Base-by-base conservation (phyloP, 2,113 vertebrate genomes). In the Forbesichthys agassizii region DNA sequence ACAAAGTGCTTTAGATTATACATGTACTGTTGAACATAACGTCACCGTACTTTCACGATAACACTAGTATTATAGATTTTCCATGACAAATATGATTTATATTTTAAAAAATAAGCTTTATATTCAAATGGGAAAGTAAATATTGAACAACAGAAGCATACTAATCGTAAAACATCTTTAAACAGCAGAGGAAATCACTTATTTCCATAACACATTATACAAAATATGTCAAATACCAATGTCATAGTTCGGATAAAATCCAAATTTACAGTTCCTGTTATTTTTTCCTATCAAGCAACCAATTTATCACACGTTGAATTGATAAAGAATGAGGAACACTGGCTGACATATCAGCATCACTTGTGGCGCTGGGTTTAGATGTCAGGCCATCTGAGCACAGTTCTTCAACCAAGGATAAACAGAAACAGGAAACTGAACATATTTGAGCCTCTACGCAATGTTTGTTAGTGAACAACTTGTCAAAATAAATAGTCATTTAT, bases 191-290 rank as follows among this genome's bases (percentile, higher is more conserved):
- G 79, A 86, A 83, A 85, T 84, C 16, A 75, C 72, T 81, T 61
- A 20, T 47, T 71, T 65, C 62, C 33, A 52, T 60, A 73, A 68
- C 61, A 61, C 72, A 74, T 55, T 66, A 86, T 78, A 85, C 88
- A 86, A 81, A 75, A 86, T 87, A 83, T 84, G 80, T 82, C 69
- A 84, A 89, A 89, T 83, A 73, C 82, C 80, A 51, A 74, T 71
- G 65, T 64, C 78, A 82, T 86, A 81, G 83, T 74, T 74, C 64
- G 78, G 73, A 82, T 75, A 70, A 84, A 77, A 81, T 90, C 86
- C 84, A 89, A 86, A 81, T 89, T 88, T 91, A 88, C 81, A 90
- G 83, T 92, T 94, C 92, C 92, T 93, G 91, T 92, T 94, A 88
- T 93, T 92, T 88, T 92, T 91, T 92, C 84, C 86, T 84, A 88